These are phyloP conservation scores for Melanchra persicariae DNA, from an alignment of 2,888 invertebrate species.

Conservation along the genomic window DNA sequence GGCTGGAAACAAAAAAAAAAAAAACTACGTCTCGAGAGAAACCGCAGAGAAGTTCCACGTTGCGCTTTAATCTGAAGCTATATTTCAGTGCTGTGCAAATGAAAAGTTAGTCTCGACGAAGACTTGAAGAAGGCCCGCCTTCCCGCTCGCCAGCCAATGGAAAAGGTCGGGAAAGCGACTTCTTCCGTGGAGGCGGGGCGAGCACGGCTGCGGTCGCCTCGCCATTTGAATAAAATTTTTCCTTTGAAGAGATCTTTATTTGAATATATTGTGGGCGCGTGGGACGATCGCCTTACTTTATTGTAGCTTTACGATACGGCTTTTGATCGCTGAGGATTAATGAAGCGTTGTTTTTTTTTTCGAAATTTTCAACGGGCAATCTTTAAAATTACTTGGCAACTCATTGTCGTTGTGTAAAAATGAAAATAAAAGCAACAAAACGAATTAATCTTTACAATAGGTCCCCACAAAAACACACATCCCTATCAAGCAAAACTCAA, in stretches of 20 bases:
- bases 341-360: neutral
- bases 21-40: constrained; percentile 82
- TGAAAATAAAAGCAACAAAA: no score
- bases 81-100: constrained; percentile 90
- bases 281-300: constrained; percentile 64
- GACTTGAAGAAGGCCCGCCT: constrained; percentile 87
- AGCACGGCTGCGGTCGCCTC: constrained; percentile 83
- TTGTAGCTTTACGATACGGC: constrained; percentile 63
- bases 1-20: constrained; percentile 55
- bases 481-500: constrained; percentile 19
- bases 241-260: constrained; percentile 89
- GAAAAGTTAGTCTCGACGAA: constrained; percentile 88
- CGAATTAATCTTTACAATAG: no score
- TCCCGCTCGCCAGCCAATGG: constrained; percentile 87
- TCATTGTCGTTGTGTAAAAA: no score
- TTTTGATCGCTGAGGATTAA: constrained; percentile 60
- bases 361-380: no score
- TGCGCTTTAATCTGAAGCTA: constrained; percentile 88
- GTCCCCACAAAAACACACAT: constrained; percentile 2
- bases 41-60: constrained; percentile 87
- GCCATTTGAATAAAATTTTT: constrained; percentile 88
- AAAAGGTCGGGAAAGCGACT: constrained; percentile 88
- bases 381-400: no score
- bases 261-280: constrained; percentile 82
- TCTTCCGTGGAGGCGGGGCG: constrained; percentile 88